Evolutionary conservation across 2,888 invertebrate genomes (phyloP), one percentile per base, ranked within the genome.

Genomic region (Julus scanicus): DNA sequence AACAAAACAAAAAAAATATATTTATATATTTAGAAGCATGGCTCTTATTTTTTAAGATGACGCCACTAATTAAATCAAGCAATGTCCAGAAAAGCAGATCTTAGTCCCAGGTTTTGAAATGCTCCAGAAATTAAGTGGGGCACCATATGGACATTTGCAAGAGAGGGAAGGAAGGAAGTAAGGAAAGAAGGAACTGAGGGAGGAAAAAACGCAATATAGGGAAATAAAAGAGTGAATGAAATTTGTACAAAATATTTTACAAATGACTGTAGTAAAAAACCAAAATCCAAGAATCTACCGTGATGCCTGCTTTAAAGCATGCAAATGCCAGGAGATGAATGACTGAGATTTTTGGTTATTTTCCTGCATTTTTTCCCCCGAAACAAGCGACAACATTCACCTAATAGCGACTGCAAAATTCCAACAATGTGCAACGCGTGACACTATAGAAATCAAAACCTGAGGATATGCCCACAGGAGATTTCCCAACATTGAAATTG

Each of bases 191-290:
- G n/a, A n/a, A n/a, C n/a, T n/a, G n/a, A n/a, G n/a, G 17, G 17
- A 20, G 20, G 37, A 80, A 80, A 80, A 37, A 80, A 80, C 37
- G 37, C 80, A 80, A 80, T 37, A 80, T 80, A 37, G 37, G 8
- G 80, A 29, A 80, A 37, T n/a, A n/a, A n/a, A 80, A 80, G 80
- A 80, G 37, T 80, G 80, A 80, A 80, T 80, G 80, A 80, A 80
- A 80, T 80, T 80, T 80, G 80, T 80, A 80, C 80, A 80, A 80
- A 80, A 80, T 80, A 80, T 80, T 80, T 80, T 80, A 80, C 80
- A 80, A 80, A 80, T 80, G 80, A 80, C 80, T 80, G 80, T 80
- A 80, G 80, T 80, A 80, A 80, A 80, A 80, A 44, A 80, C 37
- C 80, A 80, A 80, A 80, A 80, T 29, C 37, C 80, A 80, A 63